phyloP scores from a whole-genome alignment of 1,140 invertebrate genomes.

The Araneus ventricosus region DNA sequence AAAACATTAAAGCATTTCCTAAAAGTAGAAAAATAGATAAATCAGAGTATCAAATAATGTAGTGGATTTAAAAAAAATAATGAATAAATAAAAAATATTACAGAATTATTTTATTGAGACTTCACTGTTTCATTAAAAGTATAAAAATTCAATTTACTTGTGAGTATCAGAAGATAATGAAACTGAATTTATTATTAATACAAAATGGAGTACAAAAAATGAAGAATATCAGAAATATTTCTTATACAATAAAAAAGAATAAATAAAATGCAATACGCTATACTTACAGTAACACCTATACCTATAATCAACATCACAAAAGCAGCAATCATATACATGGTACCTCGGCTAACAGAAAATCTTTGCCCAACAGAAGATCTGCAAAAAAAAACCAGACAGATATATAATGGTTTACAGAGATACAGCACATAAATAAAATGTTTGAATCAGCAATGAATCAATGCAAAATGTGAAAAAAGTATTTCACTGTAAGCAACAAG shows the following conservation, averaged over 20 bases:
- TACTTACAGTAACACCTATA: constrained; percentile 88
- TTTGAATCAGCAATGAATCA: too few relatives aligned
- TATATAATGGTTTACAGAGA: background rate
- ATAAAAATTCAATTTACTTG: background rate
- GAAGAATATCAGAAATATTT: background rate
- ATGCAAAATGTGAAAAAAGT: background rate
- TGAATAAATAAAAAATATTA: too few relatives aligned
- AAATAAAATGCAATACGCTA: constrained; percentile 76
- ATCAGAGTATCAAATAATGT: too few relatives aligned
- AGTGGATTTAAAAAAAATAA: too few relatives aligned
- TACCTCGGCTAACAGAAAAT: constrained; percentile 89
- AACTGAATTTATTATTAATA: constrained; percentile 75
- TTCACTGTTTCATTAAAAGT: background rate
- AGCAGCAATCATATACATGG: constrained; percentile 89
- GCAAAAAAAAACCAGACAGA: background rate
- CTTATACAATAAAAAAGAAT: background rate
- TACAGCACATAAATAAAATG: too few relatives aligned
- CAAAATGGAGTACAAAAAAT: background rate
- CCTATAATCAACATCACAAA: constrained; percentile 87
- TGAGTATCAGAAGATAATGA: background rate
- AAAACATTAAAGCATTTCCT: too few relatives aligned
- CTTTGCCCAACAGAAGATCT: constrained; percentile 89
- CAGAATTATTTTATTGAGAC: too few relatives aligned
- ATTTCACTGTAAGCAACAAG: background rate
- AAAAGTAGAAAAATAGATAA: too few relatives aligned